Evolutionary conservation across 2,888 invertebrate genomes (phyloP).

Genomic region (Scaptomyza polygonia): DNA sequence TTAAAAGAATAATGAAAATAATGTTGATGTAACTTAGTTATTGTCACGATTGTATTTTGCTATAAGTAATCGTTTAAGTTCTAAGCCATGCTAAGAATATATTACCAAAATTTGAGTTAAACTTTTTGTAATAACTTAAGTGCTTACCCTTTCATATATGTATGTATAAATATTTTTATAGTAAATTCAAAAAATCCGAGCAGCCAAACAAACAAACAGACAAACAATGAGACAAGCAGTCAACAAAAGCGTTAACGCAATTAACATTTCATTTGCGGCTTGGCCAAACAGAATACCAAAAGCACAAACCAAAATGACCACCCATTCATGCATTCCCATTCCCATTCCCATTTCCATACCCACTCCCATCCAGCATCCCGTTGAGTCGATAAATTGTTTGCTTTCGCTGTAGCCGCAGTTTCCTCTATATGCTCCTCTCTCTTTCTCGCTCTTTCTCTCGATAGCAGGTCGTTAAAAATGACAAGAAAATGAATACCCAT

Average conservation of each 20-base stretch:
- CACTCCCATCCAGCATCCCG: slow-evolving; percentile 21
- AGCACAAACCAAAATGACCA: neutral
- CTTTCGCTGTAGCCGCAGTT: slow-evolving; percentile 36
- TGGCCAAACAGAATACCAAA: neutral
- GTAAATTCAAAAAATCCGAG: slow-evolving; percentile 18
- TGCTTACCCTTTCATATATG: no score
- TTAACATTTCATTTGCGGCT: slow-evolving; percentile 45
- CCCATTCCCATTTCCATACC: neutral
- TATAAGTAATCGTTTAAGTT: neutral
- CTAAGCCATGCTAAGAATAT: neutral
- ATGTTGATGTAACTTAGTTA: no score
- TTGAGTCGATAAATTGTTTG: slow-evolving; percentile 39
- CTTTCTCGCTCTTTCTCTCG: slow-evolving; percentile 8
- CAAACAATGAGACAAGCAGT: slow-evolving; percentile 46
- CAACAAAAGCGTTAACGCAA: slow-evolving; percentile 54
- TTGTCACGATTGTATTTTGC: no score
- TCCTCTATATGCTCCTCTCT: slow-evolving; percentile 16
- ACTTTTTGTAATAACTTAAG: no score
- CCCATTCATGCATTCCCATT: slow-evolving; percentile 5
- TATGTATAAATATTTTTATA: no score
- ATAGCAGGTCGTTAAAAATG: slow-evolving; percentile 38
- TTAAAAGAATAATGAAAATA: no score
- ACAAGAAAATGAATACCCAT: slow-evolving; percentile 53
- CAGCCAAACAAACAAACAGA: slow-evolving; percentile 39
- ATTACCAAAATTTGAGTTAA: no score